Base-by-base conservation (phyloP, 2,888 invertebrate genomes). In the Hypselothyrea guttata region DNA sequence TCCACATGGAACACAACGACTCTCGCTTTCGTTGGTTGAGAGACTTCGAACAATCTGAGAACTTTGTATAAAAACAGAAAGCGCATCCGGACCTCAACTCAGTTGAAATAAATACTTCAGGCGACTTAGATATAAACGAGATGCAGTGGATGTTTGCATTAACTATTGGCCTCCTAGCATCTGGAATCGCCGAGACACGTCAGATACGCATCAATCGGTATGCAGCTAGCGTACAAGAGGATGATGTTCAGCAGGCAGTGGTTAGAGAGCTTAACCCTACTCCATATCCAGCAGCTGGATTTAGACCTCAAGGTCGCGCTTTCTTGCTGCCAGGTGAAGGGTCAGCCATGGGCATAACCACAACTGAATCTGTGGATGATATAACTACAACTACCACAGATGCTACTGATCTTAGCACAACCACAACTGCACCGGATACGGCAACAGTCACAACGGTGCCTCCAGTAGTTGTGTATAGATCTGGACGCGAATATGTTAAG, bases 181-280 rank as follows among this genome's bases (percentile, higher is more conserved):
- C 54, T 15, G 55, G 42, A 7, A 35, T 33, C 15, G 53, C 55
- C 11, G 75, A 84, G 47, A 55, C 75, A 4, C 83, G 84, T 7
- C 88, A 88, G 65, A 78, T 87, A 52, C 85, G 87, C 52, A 79
- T 81, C 13, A 87, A 82, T 61, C 87, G 87, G 0, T 86, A 74
- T 60, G 72, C 72, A n/a, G 75, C 72, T 28, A 74, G 75, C 33
- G 72, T 84, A 7, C 79, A 81, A 40, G 81, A 76, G 46, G 83
- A 76, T 38, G 68, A 75, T n/a, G 67, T 55, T 0, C 58, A 64
- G 13, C 68, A 71, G 45, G 84, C 78, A 1, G 44, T 44, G 12
- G 82, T 84, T 11, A 57, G 61, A 0, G 77, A 85, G 35, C 41
- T 72, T 1, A 55, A 42, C 4, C 64, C 77, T 2, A 70, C 72